Conservation (phyloP, 2,888 invertebrate species). For the Ichneumoninae sp. region DNA sequence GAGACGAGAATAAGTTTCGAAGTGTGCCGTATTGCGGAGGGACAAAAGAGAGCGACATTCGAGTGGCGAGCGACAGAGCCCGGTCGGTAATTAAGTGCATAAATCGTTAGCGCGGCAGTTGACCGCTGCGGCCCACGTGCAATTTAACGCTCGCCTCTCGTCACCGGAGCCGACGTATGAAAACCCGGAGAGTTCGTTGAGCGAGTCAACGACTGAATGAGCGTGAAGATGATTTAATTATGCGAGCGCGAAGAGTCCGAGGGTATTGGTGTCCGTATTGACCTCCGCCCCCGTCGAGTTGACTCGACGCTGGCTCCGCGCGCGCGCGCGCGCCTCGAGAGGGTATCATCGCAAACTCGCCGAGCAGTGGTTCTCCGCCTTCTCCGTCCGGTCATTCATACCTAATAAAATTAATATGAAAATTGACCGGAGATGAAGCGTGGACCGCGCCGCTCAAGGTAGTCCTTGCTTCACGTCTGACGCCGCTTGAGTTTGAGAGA, state of each 20-base stretch:
- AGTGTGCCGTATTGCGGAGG: not conserved
- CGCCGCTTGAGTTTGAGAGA: too few species aligned
- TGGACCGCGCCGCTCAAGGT: too few species aligned
- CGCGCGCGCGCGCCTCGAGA: not conserved
- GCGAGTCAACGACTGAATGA: slow-evolving; percentile 75
- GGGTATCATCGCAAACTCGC: not conserved
- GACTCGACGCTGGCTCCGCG: slow-evolving; percentile 5
- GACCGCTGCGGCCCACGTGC: slow-evolving; percentile 73
- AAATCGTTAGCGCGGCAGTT: slow-evolving; percentile 41
- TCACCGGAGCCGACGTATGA: slow-evolving; percentile 2
- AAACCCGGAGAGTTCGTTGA: slow-evolving; percentile 65
- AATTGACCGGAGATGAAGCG: not conserved
- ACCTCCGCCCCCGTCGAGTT: slow-evolving; percentile 32
- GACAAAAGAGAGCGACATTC: slow-evolving; percentile 19
- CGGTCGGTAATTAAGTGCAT: slow-evolving; percentile 16
- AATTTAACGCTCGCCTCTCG: slow-evolving; percentile 68
- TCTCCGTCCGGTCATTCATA: not conserved
- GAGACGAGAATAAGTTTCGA: not conserved
- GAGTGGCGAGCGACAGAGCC: not conserved
- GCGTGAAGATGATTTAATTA: slow-evolving; percentile 79
- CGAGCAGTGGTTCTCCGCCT: not conserved
- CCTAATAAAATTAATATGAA: slow-evolving; percentile 15
- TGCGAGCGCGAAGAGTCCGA: slow-evolving; percentile 65
- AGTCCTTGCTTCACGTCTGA: too few species aligned
- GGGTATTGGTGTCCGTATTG: slow-evolving; percentile 31